Conservation (phyloP, 2,113 vertebrate species). For the Crypturellus undulatus region DNA sequence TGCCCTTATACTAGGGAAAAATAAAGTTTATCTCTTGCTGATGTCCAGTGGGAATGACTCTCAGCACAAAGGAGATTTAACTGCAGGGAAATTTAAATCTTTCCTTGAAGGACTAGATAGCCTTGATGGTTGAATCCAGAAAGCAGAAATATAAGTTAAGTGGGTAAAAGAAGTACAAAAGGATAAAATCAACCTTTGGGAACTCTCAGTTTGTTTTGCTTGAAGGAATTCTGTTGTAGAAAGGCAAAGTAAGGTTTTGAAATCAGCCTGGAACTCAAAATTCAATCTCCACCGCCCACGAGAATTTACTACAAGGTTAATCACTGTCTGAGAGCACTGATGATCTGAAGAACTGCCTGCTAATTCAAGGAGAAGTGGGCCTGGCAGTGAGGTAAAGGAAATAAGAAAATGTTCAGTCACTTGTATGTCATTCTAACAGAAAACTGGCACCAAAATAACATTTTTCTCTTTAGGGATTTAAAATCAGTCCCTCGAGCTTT, state of each 20-base stretch:
- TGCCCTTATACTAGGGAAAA: neutral
- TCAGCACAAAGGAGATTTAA: neutral
- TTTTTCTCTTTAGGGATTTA: neutral
- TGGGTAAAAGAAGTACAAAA: neutral
- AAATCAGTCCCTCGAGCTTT: neutral
- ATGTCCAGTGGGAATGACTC: neutral
- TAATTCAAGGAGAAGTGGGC: neutral
- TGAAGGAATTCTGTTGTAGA: constrained; percentile 2
- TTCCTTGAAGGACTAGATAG: neutral
- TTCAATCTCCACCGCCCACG: neutral
- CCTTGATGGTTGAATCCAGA: neutral
- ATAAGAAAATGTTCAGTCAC: neutral
- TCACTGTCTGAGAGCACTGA: neutral
- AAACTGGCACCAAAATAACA: neutral
- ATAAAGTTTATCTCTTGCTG: neutral
- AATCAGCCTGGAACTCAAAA: constrained; percentile 10
- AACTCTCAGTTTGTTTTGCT: neutral
- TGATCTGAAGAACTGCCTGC: neutral
- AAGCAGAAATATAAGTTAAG: constrained; percentile 33
- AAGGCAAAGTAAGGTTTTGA: neutral
- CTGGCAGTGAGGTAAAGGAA: neutral
- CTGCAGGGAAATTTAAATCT: neutral
- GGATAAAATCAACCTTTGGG: neutral
- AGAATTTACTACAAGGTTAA: constrained; percentile 1
- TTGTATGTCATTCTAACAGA: neutral